Evolutionary conservation across 35 echinoderm and acorn worm genomes (phyloP).

Genomic region (Strongylocentrotus purpuratus): DNA sequence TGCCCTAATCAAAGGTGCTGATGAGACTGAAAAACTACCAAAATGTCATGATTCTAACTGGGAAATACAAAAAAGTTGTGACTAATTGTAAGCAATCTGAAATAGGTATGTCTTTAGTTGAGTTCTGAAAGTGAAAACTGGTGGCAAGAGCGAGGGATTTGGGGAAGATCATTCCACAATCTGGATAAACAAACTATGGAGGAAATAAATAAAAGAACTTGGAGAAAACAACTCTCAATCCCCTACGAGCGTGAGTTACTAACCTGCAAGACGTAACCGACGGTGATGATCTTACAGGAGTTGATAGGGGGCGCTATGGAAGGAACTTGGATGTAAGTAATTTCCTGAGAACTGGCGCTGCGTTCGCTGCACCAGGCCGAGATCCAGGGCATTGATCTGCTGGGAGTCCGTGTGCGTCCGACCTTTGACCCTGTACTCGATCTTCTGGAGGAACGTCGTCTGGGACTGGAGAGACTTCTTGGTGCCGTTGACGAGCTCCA

Average conservation of each 20-base stretch:
- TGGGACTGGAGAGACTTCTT: slow-evolving; percentile 35
- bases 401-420: background rate
- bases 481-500: slow-evolving; percentile 34
- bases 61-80: no score
- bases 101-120: no score
- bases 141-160: no score
- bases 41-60: no score
- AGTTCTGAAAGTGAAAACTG: no score
- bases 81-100: no score
- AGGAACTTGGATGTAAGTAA: slow-evolving; percentile 30
- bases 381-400: slow-evolving; percentile 36
- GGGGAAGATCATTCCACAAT: no score
- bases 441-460: slow-evolving; percentile 28
- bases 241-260: background rate
- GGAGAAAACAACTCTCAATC: no score
- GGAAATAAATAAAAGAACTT: no score
- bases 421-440: slow-evolving; percentile 24
- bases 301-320: slow-evolving; percentile 41
- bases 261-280: background rate
- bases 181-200: no score
- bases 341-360: slow-evolving; percentile 23
- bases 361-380: background rate
- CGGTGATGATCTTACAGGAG: slow-evolving; percentile 42
- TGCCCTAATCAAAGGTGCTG: no score
- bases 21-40: no score